These are phyloP conservation scores for Capreolus pygargus DNA, from an alignment of 2,113 vertebrate genomes.

Conservation along the genomic window DNA sequence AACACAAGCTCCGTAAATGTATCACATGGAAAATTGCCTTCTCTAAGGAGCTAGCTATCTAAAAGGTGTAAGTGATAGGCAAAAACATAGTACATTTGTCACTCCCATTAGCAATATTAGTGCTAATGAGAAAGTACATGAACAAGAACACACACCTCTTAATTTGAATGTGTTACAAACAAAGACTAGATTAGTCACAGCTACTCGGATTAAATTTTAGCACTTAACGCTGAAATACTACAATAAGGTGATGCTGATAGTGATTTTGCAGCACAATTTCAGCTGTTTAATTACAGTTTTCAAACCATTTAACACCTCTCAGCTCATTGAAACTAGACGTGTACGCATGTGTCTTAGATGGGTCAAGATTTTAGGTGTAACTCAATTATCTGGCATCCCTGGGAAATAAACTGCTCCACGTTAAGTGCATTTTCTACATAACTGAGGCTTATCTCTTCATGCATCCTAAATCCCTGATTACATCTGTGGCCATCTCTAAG, in stretches of 20 bases:
- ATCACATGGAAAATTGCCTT: conserved; percentile 41
- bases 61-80: conserved; percentile 53
- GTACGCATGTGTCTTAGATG: neutral
- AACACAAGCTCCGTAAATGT: conserved; percentile 26
- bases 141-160: conserved; percentile 61
- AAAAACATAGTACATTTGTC: conserved; percentile 33
- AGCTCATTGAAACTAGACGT: neutral
- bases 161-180: conserved; percentile 68
- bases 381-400: conserved; percentile 22
- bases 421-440: conserved; percentile 18
- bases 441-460: neutral
- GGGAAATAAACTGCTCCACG: neutral
- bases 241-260: neutral
- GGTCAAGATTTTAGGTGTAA: conserved; percentile 39
- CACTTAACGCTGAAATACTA: conserved; percentile 46
- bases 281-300: conserved; percentile 64
- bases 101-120: conserved; percentile 61
- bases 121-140: conserved; percentile 68
- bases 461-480: neutral
- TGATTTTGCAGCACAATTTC: conserved; percentile 44
- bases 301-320: conserved; percentile 51
- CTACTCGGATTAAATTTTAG: conserved; percentile 51
- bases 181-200: conserved; percentile 71
- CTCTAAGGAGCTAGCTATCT: conserved; percentile 37
- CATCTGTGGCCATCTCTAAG: neutral